Evolutionary conservation across 1,140 invertebrate species (phyloP).

Genomic region (Neodiprion pinetum): DNA sequence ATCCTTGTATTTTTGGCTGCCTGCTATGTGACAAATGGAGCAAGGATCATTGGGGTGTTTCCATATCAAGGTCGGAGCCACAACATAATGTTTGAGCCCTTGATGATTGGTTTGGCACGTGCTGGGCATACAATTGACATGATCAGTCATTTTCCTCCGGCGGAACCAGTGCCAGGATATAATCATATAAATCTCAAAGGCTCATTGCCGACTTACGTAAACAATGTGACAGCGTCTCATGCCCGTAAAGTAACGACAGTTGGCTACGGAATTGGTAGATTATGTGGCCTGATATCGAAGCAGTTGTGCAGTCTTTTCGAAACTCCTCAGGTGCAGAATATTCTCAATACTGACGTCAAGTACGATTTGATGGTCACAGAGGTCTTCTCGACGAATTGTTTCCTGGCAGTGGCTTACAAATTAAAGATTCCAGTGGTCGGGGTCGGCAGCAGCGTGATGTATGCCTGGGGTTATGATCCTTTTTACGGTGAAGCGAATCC

Average conservation of each 20-base stretch:
- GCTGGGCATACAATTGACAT: constrained; percentile 60
- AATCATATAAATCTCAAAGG: constrained; percentile 27
- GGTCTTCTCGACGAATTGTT: background rate
- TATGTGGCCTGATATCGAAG: background rate
- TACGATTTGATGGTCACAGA: background rate
- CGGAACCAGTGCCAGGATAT: constrained; percentile 48
- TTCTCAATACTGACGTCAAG: background rate
- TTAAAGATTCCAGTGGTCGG: background rate
- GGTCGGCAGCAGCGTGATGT: background rate
- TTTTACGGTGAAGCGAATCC: background rate
- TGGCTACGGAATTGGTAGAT: background rate
- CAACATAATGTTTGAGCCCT: constrained; percentile 55
- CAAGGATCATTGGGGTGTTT: constrained; percentile 57
- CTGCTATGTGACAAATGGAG: constrained; percentile 15
- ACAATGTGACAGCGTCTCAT: background rate
- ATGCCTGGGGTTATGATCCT: background rate
- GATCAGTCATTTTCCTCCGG: constrained; percentile 40
- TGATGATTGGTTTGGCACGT: constrained; percentile 55
- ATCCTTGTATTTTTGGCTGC: background rate
- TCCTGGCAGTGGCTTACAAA: background rate
- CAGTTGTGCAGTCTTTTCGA: background rate
- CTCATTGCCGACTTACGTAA: background rate
- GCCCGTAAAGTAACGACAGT: background rate
- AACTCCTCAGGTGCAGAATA: background rate
- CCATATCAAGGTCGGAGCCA: constrained; percentile 59